Evolutionary conservation across 2,797 vertebrate species (phyloP).

Genomic region (Lophura swinhoii): DNA sequence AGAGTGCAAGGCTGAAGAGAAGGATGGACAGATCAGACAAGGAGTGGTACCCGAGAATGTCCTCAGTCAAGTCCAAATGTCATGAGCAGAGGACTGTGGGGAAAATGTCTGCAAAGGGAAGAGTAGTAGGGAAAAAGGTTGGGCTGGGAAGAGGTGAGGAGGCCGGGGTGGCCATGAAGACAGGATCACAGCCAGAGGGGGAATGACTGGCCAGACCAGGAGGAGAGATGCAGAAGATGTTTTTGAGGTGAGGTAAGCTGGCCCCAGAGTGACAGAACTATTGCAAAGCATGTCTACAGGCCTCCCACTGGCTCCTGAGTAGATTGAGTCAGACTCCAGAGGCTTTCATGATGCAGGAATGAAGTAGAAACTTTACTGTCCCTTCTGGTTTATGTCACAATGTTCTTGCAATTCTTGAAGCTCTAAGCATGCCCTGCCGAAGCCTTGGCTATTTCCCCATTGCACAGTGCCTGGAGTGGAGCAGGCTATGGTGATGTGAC

Average conservation of each 20-base stretch:
- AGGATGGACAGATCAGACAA: not conserved
- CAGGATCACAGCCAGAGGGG: not conserved
- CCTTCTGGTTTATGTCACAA: not conserved
- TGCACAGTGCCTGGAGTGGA: not conserved
- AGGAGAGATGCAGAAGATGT: not conserved
- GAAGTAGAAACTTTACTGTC: not conserved
- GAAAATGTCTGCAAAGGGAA: not conserved
- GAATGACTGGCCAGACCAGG: not conserved
- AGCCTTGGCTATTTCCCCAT: not conserved
- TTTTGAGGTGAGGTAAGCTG: not conserved
- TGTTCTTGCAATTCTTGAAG: not conserved
- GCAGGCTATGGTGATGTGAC: not conserved
- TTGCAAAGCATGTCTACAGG: rapidly evolving
- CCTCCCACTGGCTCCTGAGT: not conserved
- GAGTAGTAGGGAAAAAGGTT: rapidly evolving
- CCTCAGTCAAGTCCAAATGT: not conserved
- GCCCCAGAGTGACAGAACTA: not conserved
- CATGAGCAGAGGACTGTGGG: not conserved
- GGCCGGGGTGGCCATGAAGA: not conserved
- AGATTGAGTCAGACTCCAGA: rapidly evolving
- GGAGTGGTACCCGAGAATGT: not conserved
- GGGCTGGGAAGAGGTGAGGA: not conserved
- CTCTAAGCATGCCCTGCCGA: not conserved
- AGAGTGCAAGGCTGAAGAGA: not conserved
- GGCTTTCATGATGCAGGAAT: rapidly evolving